A percentile compares a stretch with the other conserved stretches of the same genome.
These are phyloP conservation scores for Thumatha senex DNA, from an alignment of 2,888 invertebrate genomes.

Conservation along the genomic window DNA sequence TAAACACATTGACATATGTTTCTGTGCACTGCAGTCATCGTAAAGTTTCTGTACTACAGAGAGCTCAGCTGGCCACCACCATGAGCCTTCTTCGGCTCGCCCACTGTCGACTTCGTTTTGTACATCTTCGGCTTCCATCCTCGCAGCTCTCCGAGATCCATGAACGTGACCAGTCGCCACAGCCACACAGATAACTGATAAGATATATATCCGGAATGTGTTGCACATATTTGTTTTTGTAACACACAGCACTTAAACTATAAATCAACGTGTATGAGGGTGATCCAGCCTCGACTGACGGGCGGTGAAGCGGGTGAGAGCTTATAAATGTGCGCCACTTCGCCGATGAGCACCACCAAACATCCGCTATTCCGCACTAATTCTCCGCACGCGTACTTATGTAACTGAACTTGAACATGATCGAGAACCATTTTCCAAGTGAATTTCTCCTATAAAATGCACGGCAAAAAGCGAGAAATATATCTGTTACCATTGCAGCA, in stretches of 20 bases:
- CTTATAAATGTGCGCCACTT: conserved; percentile 80
- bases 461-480: conserved; percentile 75
- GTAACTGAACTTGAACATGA: conserved; percentile 84
- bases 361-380: conserved; percentile 84
- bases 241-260: conserved; percentile 73
- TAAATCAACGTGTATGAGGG: conserved; percentile 71
- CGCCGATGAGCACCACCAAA: conserved; percentile 78
- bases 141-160: conserved; percentile 71
- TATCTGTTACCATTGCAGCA: conserved; percentile 63
- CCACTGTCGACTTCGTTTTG: conserved; percentile 79
- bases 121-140: conserved; percentile 69
- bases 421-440: conserved; percentile 82
- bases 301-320: conserved; percentile 68
- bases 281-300: conserved; percentile 76
- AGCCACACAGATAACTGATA: conserved; percentile 71
- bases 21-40: conserved; percentile 85
- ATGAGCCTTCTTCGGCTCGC: conserved; percentile 74
- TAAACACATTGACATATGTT: conserved; percentile 84
- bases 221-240: conserved; percentile 70
- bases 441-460: conserved; percentile 84
- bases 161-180: conserved; percentile 70
- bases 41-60: conserved; percentile 84
- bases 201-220: conserved; percentile 74
- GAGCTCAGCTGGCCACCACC: conserved; percentile 84
- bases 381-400: conserved; percentile 82